Base-by-base conservation (phyloP, 2,113 vertebrate genomes). In the Epinephelus lanceolatus region DNA sequence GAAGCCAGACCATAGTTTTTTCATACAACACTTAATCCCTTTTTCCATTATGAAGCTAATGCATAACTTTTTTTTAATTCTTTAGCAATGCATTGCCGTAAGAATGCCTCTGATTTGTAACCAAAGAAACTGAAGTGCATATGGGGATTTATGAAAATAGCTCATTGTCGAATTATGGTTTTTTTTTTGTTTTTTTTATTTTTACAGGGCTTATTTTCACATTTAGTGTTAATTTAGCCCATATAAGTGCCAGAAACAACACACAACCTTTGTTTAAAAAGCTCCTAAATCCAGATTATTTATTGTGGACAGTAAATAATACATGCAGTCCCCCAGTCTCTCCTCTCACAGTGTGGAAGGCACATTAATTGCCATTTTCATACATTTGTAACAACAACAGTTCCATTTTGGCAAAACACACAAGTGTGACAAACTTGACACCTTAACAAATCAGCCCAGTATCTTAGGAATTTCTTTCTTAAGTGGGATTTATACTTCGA, bases 11-110 rank as follows among this genome's bases (percentile, higher is more conserved):
- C 62, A 45, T 59, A 23, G 21, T 65, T 83, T 79, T 75, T 89
- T 84, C 84, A 90, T 73, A 75, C 71, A 90, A 85, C 81, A 86
- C 73, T 69, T 83, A 78, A 86, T 83, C 84, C 40, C 76, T 85
- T 74, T 88, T 88, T 87, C 81, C 86, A 88, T 90, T 78, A 73
- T 68, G 74, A 69, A 56, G 21, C 61, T 83, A 61, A 90, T 79
- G 67, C 76, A 76, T 21, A 65, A 57, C 4, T 47, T 18, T 82
- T 80, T 11, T 12, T 17, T 15, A 49, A 55, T 71, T 70, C 74
- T 47, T n/a, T 49, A 78, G 80, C 60, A 80, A 66, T 51, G 52
- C 14, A 21, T 68, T 57, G 19, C 57, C 67, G 13, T 69, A 47
- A 45, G 63, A 83, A 79, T 25, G 63, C 75, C 13, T 56, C 25